Conservation (phyloP, 2,797 vertebrate genomes). For the Anguilla obscura region DNA sequence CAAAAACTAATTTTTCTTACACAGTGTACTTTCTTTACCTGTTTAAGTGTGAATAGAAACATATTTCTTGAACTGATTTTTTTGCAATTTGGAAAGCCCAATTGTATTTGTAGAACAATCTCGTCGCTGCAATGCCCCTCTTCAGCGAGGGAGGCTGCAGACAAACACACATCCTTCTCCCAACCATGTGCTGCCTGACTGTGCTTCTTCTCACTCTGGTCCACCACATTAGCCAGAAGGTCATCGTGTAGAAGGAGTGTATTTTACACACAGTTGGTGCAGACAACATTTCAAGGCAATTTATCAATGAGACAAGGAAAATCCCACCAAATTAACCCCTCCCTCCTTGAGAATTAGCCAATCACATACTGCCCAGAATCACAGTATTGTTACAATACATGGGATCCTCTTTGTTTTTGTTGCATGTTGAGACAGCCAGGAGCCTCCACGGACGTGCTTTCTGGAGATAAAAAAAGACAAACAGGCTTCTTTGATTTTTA, state of each 20-base stretch:
- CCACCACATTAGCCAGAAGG: neutral
- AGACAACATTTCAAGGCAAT: neutral
- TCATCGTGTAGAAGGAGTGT: neutral
- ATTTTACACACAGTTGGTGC: neutral
- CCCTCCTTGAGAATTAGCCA: neutral
- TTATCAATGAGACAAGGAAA: neutral
- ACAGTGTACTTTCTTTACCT: neutral
- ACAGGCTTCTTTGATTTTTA: neutral
- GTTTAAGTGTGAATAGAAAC: neutral
- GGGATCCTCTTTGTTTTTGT: neutral
- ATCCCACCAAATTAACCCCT: neutral
- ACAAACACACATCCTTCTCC: neutral
- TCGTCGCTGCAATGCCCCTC: neutral
- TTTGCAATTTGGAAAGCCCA: neutral
- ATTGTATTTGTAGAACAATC: neutral
- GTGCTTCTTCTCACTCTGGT: neutral
- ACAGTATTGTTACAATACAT: neutral
- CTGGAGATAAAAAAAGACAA: neutral
- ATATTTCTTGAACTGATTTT: neutral
- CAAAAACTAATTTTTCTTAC: neutral
- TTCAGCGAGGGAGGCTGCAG: neutral
- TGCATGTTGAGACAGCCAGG: too few species aligned
- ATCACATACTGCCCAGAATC: neutral
- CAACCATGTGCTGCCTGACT: neutral
- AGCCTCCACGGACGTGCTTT: neutral